Evolutionary conservation across 2,888 invertebrate species (phyloP).

Genomic region (Eilema caniola): DNA sequence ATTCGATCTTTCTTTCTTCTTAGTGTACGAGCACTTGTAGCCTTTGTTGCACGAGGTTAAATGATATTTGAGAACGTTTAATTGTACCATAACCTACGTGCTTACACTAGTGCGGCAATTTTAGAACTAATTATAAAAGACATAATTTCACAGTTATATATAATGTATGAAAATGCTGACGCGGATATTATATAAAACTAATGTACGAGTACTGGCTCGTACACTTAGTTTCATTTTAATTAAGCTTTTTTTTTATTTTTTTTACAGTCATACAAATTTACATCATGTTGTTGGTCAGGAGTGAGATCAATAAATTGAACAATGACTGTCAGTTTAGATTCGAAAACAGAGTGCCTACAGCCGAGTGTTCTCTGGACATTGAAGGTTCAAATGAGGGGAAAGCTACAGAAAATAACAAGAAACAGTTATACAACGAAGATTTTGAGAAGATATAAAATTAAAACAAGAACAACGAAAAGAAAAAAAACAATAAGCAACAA

Average conservation of each 20-base stretch:
- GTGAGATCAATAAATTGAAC: constrained; percentile 17
- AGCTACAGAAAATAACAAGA: background rate
- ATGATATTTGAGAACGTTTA: no score
- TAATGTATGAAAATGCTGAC: no score
- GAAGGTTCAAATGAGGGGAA: background rate
- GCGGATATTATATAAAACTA: no score
- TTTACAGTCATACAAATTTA: constrained; percentile 35
- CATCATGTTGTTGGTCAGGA: constrained; percentile 29
- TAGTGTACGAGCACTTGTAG: no score
- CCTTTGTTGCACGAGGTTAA: no score
- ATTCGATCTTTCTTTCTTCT: no score
- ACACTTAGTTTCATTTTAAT: background rate
- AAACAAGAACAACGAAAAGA: background rate
- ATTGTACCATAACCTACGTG: no score
- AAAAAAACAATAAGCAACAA: no score
- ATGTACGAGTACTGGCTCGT: no score
- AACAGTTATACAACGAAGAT: background rate
- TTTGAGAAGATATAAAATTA: background rate
- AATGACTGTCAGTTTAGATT: constrained; percentile 19
- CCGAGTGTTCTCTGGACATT: constrained; percentile 15
- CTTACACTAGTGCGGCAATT: no score
- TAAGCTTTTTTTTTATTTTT: background rate
- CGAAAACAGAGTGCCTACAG: constrained; percentile 26
- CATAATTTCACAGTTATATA: no score
- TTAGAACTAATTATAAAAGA: no score